Evolutionary conservation across 1,140 invertebrate genomes (phyloP).

Genomic region (Drosophila navojoa): DNA sequence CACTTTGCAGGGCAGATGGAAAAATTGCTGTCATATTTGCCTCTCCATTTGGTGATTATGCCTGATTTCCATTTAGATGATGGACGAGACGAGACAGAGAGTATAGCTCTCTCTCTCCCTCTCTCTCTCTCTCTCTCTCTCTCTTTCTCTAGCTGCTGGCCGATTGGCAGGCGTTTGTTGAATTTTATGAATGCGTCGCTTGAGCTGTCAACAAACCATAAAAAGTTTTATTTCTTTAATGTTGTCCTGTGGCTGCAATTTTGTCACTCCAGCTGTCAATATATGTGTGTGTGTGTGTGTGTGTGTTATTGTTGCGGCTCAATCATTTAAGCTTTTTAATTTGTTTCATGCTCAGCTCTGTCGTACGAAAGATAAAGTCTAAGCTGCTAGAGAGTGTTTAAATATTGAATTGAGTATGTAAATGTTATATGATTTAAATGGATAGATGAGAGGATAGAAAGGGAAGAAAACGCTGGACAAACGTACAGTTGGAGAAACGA

Average conservation of each 20-base stretch:
- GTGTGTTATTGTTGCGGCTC: not conserved
- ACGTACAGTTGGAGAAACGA: too few species aligned
- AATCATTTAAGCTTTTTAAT: conserved; percentile 44
- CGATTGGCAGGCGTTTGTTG: conserved; percentile 33
- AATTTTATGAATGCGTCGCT: conserved; percentile 30
- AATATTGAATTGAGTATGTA: too few species aligned
- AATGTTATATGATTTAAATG: too few species aligned
- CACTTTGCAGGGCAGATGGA: conserved; percentile 12
- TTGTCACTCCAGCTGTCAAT: conserved; percentile 21
- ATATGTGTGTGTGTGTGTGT: conserved; percentile 16
- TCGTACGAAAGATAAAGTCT: conserved; percentile 28
- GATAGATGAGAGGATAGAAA: too few species aligned
- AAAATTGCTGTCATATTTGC: conserved; percentile 62
- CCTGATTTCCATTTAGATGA: conserved; percentile 80
- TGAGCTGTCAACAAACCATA: conserved; percentile 57
- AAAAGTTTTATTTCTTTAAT: conserved; percentile 53
- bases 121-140: not conserved
- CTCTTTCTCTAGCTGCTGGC: conserved; percentile 6
- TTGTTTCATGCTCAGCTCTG: conserved; percentile 23
- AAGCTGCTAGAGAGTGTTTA: too few species aligned
- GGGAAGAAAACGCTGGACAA: too few species aligned
- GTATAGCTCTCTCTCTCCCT: not conserved
- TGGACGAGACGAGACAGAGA: conserved; percentile 49
- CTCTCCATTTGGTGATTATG: conserved; percentile 68
- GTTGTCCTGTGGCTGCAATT: conserved; percentile 29